phyloP scores from a whole-genome alignment of 2,113 vertebrate species.

The Thamnophis sirtalis region DNA sequence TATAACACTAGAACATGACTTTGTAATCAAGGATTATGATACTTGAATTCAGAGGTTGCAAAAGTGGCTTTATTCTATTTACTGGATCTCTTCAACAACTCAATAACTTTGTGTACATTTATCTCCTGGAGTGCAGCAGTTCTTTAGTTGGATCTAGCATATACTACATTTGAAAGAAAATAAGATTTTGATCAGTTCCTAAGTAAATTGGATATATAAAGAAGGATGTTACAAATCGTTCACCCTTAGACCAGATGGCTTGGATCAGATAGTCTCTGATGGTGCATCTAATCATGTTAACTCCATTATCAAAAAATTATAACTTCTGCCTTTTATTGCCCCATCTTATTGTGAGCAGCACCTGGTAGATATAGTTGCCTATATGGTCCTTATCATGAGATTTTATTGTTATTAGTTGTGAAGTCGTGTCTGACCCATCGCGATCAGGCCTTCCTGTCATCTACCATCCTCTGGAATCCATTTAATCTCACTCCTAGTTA shows the following conservation, averaged over 20 bases:
- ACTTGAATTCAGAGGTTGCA: not conserved
- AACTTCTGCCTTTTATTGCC: not conserved
- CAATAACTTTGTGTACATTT: not conserved
- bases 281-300: not conserved
- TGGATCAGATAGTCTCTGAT: not conserved
- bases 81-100: not conserved
- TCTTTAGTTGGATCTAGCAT: not conserved
- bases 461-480: too few species aligned
- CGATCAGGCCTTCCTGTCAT: too few species aligned
- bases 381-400: not conserved
- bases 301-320: not conserved
- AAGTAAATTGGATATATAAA: not conserved
- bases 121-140: not conserved
- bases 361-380: not conserved
- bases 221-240: not conserved
- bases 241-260: not conserved
- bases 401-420: not conserved
- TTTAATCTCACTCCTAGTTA: too few species aligned
- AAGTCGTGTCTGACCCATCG: too few species aligned
- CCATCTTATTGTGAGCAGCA: not conserved
- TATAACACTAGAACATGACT: not conserved
- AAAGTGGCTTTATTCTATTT: not conserved
- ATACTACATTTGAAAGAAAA: not conserved
- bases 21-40: not conserved
- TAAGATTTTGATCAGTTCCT: not conserved